These are phyloP conservation scores for Turnix velox DNA, from an alignment of 2,113 vertebrate genomes.

Conservation along the genomic window DNA sequence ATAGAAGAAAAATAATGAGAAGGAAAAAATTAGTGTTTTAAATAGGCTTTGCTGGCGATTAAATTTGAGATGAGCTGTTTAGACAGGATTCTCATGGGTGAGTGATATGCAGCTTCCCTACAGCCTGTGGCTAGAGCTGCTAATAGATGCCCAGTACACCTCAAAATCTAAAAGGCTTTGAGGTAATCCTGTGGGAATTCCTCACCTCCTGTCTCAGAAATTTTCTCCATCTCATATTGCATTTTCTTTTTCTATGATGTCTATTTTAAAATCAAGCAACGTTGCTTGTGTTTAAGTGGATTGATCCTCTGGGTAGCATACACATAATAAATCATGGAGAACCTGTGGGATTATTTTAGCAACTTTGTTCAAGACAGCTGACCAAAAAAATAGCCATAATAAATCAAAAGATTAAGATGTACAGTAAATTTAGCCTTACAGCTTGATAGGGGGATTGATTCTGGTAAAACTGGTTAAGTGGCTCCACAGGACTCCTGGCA, in stretches of 20 bases:
- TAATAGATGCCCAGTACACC: neutral
- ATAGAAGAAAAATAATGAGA: neutral
- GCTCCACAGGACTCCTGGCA: neutral
- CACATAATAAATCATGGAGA: neutral
- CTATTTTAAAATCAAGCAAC: neutral
- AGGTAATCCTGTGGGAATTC: neutral
- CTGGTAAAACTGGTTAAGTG: neutral
- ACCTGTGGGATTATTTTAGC: neutral
- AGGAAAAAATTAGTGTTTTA: neutral
- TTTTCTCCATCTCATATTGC: neutral
- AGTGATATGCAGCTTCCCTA: neutral
- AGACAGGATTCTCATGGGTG: neutral
- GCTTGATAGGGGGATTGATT: neutral
- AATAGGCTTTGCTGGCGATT: conserved; percentile 19
- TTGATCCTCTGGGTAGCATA: neutral
- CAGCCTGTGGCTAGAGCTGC: neutral
- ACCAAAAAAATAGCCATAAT: neutral
- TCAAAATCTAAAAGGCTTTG: conserved; percentile 19
- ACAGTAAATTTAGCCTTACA: neutral
- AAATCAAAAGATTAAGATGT: neutral
- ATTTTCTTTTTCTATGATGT: neutral
- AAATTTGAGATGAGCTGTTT: conserved; percentile 14
- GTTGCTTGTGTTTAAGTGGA: neutral
- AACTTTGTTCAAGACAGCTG: neutral
- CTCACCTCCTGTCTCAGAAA: neutral